Conservation (phyloP, 1,140 invertebrate species). For the Sycobia sp. region DNA sequence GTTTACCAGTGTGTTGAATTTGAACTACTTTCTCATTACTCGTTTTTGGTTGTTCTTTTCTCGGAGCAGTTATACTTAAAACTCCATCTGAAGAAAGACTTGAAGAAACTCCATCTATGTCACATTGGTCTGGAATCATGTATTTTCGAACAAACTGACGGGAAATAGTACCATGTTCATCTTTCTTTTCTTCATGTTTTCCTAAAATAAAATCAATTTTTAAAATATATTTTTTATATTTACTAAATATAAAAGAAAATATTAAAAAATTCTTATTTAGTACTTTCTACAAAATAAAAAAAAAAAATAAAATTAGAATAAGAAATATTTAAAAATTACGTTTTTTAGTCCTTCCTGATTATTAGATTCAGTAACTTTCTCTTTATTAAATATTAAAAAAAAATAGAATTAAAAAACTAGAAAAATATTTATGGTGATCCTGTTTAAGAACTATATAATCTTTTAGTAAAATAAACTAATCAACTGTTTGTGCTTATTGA, state of each 20-base stretch:
- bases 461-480: too few species aligned
- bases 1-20: slow-evolving; percentile 62
- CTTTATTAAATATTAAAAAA: too few species aligned
- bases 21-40: slow-evolving; percentile 56
- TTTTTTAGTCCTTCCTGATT: background rate
- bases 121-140: slow-evolving; percentile 70
- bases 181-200: slow-evolving; percentile 73
- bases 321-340: background rate
- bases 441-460: too few species aligned
- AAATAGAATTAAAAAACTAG: too few species aligned
- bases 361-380: background rate
- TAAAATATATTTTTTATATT: background rate
- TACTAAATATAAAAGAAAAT: background rate
- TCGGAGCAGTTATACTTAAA: slow-evolving; percentile 70
- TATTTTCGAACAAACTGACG: slow-evolving; percentile 73
- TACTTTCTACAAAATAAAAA: background rate
- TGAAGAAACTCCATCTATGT: slow-evolving; percentile 69
- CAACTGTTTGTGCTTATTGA: too few species aligned
- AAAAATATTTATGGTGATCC: too few species aligned
- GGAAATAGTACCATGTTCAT: slow-evolving; percentile 69
- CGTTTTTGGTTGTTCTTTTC: slow-evolving; percentile 48
- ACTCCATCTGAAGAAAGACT: slow-evolving; percentile 77
- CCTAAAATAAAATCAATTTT: slow-evolving; percentile 65
- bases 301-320: background rate
- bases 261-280: background rate